Percentiles rank a stretch among this genome's conserved stretches.
phyloP scores from a whole-genome alignment of 2,797 vertebrate species.

The Pogonophryne albipinna region DNA sequence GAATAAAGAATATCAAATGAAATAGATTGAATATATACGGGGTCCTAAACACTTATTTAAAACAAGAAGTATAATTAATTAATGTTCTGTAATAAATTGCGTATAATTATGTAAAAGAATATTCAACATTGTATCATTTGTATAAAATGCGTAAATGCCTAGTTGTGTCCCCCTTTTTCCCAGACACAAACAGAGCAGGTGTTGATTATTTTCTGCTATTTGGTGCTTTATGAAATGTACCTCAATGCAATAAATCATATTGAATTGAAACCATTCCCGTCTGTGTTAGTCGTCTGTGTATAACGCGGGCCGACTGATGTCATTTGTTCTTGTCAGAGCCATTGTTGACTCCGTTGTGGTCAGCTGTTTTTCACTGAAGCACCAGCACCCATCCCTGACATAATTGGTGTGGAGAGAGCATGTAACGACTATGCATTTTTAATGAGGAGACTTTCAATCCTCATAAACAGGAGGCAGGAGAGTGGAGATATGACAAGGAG shows the following conservation, averaged over 20 bases:
- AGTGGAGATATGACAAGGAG: slow-evolving; percentile 30
- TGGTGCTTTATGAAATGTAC: no score
- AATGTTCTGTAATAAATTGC: neutral
- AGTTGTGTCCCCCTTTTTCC: neutral
- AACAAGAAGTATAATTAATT: neutral
- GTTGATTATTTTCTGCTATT: no score
- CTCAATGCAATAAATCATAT: no score
- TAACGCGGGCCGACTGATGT: slow-evolving; percentile 51
- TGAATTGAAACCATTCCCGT: slow-evolving; percentile 4
- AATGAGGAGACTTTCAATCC: slow-evolving; percentile 63
- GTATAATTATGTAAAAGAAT: neutral
- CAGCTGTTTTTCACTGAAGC: slow-evolving; percentile 61
- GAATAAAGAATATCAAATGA: neutral
- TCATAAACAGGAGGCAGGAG: slow-evolving; percentile 51
- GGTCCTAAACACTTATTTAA: neutral
- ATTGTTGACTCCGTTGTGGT: slow-evolving; percentile 58
- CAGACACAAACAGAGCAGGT: no score
- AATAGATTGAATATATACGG: no score
- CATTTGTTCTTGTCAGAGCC: slow-evolving; percentile 67
- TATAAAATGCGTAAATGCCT: neutral
- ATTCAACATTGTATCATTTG: neutral
- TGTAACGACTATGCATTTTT: slow-evolving; percentile 62
- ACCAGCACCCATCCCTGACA: slow-evolving; percentile 37
- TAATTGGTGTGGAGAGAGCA: slow-evolving; percentile 64
- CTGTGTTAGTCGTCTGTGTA: slow-evolving; percentile 36